phyloP scores from a whole-genome alignment of 2,888 invertebrate genomes.

The Phalera bucephala region DNA sequence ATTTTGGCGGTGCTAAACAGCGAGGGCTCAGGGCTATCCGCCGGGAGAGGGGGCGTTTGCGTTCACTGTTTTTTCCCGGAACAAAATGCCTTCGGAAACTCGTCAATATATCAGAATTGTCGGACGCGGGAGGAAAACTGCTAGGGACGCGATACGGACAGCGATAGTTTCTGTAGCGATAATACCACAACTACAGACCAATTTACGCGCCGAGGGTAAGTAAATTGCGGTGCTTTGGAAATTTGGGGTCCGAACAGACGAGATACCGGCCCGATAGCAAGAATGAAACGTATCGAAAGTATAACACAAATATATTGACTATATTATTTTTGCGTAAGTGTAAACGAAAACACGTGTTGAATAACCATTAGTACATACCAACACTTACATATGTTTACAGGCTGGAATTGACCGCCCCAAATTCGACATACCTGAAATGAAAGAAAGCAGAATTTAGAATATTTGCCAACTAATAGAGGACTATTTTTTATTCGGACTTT shows the following conservation, averaged over 20 bases:
- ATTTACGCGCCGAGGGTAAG: constrained; percentile 47
- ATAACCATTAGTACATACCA: no score
- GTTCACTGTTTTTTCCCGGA: constrained; percentile 40
- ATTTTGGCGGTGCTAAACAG: constrained; percentile 41
- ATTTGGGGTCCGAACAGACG: constrained; percentile 28
- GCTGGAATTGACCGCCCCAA: no score
- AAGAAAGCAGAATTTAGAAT: constrained; percentile 8
- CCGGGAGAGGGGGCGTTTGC: constrained; percentile 18
- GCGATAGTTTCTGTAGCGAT: constrained; percentile 48
- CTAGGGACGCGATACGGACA: constrained; percentile 33
- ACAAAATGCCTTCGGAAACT: constrained; percentile 46
- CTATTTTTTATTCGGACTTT: no score
- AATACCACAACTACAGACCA: constrained; percentile 47
- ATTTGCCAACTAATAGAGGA: no score
- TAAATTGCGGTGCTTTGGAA: constrained; percentile 39
- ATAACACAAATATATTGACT: no score
- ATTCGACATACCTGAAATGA: constrained; percentile 3
- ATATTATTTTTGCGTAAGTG: no score
- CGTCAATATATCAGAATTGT: constrained; percentile 60
- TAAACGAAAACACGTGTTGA: no score
- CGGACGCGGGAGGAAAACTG: constrained; percentile 34
- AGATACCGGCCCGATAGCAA: constrained; percentile 23
- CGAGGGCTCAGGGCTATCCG: constrained; percentile 35
- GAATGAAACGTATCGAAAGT: constrained; percentile 11
- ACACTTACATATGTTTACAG: no score